Conservation (phyloP, 2,113 vertebrate species). For the Edolisoma coerulescens region DNA sequence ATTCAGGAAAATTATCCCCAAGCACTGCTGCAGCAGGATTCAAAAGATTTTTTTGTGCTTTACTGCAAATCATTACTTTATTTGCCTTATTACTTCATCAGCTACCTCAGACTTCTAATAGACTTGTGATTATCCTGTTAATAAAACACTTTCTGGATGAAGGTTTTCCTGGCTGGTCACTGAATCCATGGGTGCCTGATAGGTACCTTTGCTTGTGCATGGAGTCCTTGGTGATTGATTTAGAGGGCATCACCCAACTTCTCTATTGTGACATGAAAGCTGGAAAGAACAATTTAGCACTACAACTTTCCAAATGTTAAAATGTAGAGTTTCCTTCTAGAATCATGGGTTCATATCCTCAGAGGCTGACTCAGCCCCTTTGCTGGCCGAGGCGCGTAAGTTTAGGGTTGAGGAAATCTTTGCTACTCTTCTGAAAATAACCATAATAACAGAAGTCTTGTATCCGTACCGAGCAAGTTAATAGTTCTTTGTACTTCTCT, state of each 20-base stretch:
- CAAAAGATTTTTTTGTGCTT: background rate
- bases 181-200: background rate
- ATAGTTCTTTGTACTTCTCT: background rate
- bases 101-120: background rate
- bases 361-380: background rate
- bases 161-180: background rate
- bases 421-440: background rate
- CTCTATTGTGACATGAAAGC: background rate
- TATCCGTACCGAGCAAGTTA: background rate
- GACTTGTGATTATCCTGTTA: background rate
- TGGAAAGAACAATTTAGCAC: background rate
- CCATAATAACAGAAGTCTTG: background rate
- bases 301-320: background rate
- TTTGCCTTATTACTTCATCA: background rate
- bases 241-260: background rate
- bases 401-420: background rate
- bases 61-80: background rate
- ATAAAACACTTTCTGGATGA: background rate
- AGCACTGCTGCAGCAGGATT: background rate
- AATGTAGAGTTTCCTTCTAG: background rate
- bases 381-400: background rate
- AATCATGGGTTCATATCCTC: background rate
- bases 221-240: background rate
- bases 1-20: background rate
- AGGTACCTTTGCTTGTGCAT: background rate